Percentiles rank a stretch among this genome's conserved stretches.
These are phyloP conservation scores for Eurypyga helias DNA, from an alignment of 2,113 vertebrate species.

Conservation along the genomic window DNA sequence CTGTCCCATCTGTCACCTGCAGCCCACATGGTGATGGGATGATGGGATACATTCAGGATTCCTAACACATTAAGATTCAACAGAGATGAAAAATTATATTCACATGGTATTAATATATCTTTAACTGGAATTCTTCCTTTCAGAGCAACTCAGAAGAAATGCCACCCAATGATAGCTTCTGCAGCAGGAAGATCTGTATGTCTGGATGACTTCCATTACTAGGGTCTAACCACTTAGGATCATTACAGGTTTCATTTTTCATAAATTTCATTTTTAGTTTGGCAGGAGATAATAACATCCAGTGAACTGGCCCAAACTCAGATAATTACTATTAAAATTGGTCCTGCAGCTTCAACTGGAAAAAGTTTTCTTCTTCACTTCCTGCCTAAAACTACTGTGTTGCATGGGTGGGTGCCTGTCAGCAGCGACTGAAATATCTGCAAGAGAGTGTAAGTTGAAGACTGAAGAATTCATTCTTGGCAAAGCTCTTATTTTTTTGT, in stretches of 20 bases:
- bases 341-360: background rate
- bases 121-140: background rate
- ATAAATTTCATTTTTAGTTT: slow-evolving; percentile 45
- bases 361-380: background rate
- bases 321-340: slow-evolving; percentile 64
- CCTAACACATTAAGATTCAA: background rate
- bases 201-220: background rate
- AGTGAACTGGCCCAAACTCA: slow-evolving; percentile 30
- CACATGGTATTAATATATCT: background rate
- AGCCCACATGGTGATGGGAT: background rate
- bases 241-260: slow-evolving; percentile 47
- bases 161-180: background rate
- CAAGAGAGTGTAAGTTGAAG: rapidly evolving
- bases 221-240: background rate
- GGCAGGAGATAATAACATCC: slow-evolving; percentile 55
- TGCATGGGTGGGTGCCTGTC: slow-evolving; percentile 4
- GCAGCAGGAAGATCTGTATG: background rate
- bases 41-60: background rate
- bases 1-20: background rate
- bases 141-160: background rate
- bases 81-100: background rate
- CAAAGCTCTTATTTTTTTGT: background rate
- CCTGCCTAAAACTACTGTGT: background rate
- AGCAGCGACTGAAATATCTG: background rate
- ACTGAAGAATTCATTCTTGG: background rate